Evolutionary conservation across 2,888 invertebrate species (phyloP).

Genomic region (Clanis bilineata): DNA sequence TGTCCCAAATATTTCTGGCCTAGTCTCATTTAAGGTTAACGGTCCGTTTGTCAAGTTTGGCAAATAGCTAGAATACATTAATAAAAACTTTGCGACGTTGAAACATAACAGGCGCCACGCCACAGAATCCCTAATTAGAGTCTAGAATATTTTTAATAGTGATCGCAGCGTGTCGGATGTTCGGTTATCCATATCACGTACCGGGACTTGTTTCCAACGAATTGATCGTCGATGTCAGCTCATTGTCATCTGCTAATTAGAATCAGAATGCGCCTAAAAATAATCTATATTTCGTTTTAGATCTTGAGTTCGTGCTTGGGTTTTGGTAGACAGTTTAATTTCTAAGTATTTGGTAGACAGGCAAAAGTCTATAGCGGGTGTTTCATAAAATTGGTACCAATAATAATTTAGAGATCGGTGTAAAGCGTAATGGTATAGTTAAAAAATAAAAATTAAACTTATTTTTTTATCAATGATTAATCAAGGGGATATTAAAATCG

Average conservation of each 20-base stretch:
- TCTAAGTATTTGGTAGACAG: no score
- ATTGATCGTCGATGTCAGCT: slow-evolving; percentile 1
- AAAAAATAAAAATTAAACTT: no score
- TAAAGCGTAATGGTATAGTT: no score
- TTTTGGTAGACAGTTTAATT: no score
- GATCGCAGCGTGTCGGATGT: background rate
- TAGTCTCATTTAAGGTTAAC: background rate
- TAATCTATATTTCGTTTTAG: no score
- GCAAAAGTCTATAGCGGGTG: no score
- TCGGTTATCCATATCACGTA: background rate
- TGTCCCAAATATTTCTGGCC: background rate
- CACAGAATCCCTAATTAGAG: background rate
- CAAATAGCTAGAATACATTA: background rate
- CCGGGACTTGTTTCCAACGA: background rate
- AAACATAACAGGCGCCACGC: background rate
- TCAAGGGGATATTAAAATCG: no score
- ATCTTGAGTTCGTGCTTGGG: no score
- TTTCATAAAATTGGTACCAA: no score
- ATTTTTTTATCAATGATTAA: no score
- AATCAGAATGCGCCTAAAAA: background rate
- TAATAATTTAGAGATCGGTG: no score
- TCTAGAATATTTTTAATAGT: background rate
- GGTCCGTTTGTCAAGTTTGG: background rate
- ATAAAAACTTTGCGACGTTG: background rate
- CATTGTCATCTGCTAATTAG: slow-evolving; percentile 3